Conservation (phyloP, 2,797 vertebrate species). For the Girardinus metallicus region DNA sequence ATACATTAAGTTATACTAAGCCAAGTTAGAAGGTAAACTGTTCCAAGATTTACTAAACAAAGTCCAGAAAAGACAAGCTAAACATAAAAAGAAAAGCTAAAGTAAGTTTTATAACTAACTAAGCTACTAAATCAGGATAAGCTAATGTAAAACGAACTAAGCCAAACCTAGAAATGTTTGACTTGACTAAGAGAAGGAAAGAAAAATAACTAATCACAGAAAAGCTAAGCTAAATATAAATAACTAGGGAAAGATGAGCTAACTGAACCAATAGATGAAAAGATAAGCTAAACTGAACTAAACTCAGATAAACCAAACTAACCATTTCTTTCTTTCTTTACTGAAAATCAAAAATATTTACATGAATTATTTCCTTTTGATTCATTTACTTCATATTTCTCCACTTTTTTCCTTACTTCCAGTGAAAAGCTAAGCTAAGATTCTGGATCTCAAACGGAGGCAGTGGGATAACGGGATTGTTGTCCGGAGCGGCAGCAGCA, state of each 20-base stretch:
- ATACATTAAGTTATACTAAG: no score
- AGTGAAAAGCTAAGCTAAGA: constrained; percentile 31
- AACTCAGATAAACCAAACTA: not conserved
- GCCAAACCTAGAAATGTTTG: not conserved
- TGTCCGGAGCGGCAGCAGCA: constrained; percentile 33
- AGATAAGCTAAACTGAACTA: no score
- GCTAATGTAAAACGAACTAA: not conserved
- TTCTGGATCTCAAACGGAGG: constrained; percentile 69
- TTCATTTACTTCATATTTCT: constrained; percentile 99
- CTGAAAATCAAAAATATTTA: constrained; percentile 97
- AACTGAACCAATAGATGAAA: not conserved
- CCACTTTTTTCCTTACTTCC: constrained; percentile 62
- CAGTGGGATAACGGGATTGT: constrained; percentile 42
- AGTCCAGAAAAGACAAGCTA: not conserved
- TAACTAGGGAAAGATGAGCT: not conserved
- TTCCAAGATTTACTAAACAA: not conserved
- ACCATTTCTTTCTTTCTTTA: constrained; percentile 81
- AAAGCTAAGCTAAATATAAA: no score
- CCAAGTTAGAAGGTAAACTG: no score
- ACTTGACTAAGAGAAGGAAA: not conserved
- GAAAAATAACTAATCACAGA: not conserved
- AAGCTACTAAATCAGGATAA: not conserved
- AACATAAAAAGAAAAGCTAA: not conserved
- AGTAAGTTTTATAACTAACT: not conserved
- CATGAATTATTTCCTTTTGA: constrained; percentile 98